These are phyloP conservation scores for Holothuria leucospilota DNA, from an alignment of 53 echinoderm and acorn worm genomes.

Conservation along the genomic window DNA sequence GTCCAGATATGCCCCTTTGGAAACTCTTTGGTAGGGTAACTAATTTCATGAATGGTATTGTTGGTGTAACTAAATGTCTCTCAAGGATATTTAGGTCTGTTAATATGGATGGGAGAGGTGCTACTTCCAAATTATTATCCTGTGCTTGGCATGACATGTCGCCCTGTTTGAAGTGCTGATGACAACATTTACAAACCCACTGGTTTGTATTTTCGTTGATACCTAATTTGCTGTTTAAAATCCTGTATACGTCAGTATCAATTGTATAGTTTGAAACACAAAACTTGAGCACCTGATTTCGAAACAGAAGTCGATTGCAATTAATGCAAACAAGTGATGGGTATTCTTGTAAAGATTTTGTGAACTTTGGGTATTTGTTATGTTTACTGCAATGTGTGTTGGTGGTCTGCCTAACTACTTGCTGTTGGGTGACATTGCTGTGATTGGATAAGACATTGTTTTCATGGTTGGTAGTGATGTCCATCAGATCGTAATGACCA, in stretches of 20 bases:
- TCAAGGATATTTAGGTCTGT: not conserved
- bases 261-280: too few species aligned
- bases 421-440: too few species aligned
- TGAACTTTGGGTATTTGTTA: not conserved
- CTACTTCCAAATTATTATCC: not conserved
- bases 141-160: not conserved
- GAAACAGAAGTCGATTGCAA: too few species aligned
- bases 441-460: too few species aligned
- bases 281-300: too few species aligned
- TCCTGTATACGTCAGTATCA: too few species aligned
- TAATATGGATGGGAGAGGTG: not conserved
- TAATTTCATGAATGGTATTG: not conserved
- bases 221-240: too few species aligned
- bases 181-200: not conserved
- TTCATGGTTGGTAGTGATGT: not conserved
- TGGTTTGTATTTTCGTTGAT: too few species aligned
- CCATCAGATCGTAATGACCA: constrained; percentile 31
- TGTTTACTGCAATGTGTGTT: not conserved
- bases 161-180: not conserved
- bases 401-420: too few species aligned
- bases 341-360: constrained; percentile 12
- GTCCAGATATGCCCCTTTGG: not conserved
- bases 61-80: not conserved
- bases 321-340: too few species aligned
- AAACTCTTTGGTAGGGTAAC: not conserved